Evolutionary conservation across 2,888 invertebrate genomes (phyloP).

Genomic region (Periphyllus acericola): DNA sequence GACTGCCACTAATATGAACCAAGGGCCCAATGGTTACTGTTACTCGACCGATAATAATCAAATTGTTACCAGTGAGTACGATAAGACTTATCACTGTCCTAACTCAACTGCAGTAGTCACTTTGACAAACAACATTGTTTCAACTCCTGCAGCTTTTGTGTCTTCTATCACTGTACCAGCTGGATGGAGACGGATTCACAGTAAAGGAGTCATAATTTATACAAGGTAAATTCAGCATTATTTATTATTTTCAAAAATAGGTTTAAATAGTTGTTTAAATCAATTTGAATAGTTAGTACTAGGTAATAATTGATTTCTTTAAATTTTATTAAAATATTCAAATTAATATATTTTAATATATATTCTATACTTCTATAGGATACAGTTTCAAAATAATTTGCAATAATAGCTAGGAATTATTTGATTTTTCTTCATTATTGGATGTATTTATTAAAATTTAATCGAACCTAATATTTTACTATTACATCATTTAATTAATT

Average conservation of each 20-base stretch:
- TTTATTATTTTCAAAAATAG: background rate
- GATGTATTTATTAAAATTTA: background rate
- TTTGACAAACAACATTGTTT: conserved; percentile 50
- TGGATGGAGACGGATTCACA: conserved; percentile 81
- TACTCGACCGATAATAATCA: conserved; percentile 43
- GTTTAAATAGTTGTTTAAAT: background rate
- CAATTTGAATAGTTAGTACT: background rate
- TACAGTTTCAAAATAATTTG: too few relatives aligned
- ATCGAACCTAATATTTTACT: background rate
- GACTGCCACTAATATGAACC: conserved; percentile 56
- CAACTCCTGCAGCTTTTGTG: conserved; percentile 45
- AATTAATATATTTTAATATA: too few relatives aligned
- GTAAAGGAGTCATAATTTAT: conserved; percentile 79
- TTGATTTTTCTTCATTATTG: background rate
- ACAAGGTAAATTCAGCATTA: conserved; percentile 73
- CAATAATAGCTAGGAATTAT: too few relatives aligned
- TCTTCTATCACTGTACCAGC: conserved; percentile 73
- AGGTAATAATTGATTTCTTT: background rate
- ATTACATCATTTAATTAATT: background rate
- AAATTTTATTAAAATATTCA: too few relatives aligned
- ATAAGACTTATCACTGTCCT: conserved; percentile 47
- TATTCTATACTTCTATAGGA: too few relatives aligned
- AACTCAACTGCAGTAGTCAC: conserved; percentile 46
- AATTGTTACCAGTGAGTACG: conserved; percentile 36
- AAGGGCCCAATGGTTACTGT: conserved; percentile 50